Percentiles rank a stretch among this genome's conserved stretches.
phyloP scores from a whole-genome alignment of 1,140 invertebrate genomes.

The Trinorchestia longiramus region DNA sequence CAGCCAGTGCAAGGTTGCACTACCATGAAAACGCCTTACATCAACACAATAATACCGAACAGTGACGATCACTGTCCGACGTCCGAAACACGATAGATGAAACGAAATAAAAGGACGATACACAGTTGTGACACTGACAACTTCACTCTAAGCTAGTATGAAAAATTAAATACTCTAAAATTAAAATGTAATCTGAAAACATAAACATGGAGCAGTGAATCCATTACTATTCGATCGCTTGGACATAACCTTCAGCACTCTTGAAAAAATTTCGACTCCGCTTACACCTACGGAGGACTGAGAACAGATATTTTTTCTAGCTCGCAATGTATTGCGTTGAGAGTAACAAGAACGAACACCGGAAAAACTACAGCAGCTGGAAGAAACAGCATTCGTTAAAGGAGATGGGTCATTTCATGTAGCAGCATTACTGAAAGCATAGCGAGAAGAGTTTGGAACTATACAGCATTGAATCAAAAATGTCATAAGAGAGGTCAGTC shows the following conservation, averaged over 20 bases:
- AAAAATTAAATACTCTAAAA: neutral
- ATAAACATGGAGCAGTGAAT: neutral
- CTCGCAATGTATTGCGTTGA: neutral
- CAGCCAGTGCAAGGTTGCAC: neutral
- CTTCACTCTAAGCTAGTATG: neutral
- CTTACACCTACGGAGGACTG: neutral
- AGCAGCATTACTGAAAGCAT: neutral
- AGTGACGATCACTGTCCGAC: neutral
- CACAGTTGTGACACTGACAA: neutral
- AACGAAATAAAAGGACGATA: neutral
- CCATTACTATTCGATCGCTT: neutral
- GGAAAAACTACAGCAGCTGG: neutral
- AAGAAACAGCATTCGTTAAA: neutral
- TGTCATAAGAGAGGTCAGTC: neutral
- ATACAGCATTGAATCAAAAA: neutral
- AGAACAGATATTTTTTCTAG: neutral
- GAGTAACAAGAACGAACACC: neutral
- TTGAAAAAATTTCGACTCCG: neutral
- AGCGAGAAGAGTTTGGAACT: neutral
- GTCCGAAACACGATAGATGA: neutral
- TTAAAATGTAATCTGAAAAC: neutral
- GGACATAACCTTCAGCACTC: neutral
- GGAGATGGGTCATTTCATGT: neutral
- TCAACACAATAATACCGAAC: neutral
- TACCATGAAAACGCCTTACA: neutral